Evolutionary conservation across 2,888 invertebrate species (phyloP).

Genomic region (Osmoderma eremita): DNA sequence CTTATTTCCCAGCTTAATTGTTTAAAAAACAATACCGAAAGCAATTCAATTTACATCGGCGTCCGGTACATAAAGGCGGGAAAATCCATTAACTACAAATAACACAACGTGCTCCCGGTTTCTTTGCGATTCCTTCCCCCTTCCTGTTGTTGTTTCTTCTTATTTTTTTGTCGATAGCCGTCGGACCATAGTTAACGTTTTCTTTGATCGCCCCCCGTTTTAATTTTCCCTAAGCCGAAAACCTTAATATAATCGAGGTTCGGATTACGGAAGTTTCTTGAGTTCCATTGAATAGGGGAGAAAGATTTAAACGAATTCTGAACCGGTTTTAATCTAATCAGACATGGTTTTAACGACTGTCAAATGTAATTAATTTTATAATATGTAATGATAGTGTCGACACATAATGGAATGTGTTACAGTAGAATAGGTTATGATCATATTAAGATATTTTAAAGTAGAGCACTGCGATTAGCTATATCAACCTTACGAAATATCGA

Average conservation of each 20-base stretch:
- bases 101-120: not conserved
- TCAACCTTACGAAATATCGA: no score
- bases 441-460: no score
- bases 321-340: constrained; percentile 10
- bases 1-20: constrained; percentile 41
- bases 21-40: constrained; percentile 37
- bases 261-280: constrained; percentile 13
- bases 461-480: no score
- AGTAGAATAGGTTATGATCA: no score
- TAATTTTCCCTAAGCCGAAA: constrained; percentile 20
- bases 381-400: not conserved
- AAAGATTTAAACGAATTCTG: constrained; percentile 18
- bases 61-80: constrained; percentile 3
- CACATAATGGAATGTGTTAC: no score
- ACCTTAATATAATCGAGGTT: constrained; percentile 4
- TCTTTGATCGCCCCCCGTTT: constrained; percentile 20
- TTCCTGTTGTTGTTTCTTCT: constrained; percentile 2
- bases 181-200: constrained; percentile 17
- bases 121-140: constrained; percentile 4
- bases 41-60: constrained; percentile 35
- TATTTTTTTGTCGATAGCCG: not conserved
- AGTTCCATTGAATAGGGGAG: constrained; percentile 9
- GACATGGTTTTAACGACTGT: constrained; percentile 13
- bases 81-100: constrained; percentile 35
- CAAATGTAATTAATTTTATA: constrained; percentile 6